These are phyloP conservation scores for Chlorodrepanis virens DNA, from an alignment of 2,113 vertebrate genomes.

Conservation along the genomic window DNA sequence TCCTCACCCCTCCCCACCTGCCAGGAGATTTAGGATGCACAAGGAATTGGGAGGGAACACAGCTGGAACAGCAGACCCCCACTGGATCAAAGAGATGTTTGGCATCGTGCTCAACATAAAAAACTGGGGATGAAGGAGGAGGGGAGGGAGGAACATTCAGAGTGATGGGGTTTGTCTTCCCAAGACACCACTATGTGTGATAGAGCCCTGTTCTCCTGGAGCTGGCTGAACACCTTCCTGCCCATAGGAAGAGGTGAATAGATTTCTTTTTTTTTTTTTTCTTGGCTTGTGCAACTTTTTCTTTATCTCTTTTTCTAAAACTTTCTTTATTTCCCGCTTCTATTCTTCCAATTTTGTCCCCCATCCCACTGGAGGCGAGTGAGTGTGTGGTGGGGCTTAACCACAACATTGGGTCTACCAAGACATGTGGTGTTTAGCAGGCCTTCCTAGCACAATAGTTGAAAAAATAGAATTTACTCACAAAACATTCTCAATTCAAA, in stretches of 20 bases:
- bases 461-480: background rate
- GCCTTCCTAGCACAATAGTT: background rate
- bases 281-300: background rate
- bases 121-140: background rate
- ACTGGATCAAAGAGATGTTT: background rate
- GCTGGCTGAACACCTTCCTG: background rate
- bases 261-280: background rate
- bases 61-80: background rate
- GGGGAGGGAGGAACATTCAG: background rate
- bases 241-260: background rate
- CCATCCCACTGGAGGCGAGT: background rate
- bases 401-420: background rate
- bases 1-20: background rate
- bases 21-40: background rate
- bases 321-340: background rate
- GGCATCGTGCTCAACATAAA: background rate
- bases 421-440: background rate
- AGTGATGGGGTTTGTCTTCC: background rate
- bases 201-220: background rate
- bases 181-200: rapidly evolving
- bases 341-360: background rate
- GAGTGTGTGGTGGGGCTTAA: background rate
- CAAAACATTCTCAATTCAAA: background rate
- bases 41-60: background rate
- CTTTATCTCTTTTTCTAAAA: background rate